phyloP scores from a whole-genome alignment of 1,140 invertebrate species.

The Protaetia brevitarsis region DNA sequence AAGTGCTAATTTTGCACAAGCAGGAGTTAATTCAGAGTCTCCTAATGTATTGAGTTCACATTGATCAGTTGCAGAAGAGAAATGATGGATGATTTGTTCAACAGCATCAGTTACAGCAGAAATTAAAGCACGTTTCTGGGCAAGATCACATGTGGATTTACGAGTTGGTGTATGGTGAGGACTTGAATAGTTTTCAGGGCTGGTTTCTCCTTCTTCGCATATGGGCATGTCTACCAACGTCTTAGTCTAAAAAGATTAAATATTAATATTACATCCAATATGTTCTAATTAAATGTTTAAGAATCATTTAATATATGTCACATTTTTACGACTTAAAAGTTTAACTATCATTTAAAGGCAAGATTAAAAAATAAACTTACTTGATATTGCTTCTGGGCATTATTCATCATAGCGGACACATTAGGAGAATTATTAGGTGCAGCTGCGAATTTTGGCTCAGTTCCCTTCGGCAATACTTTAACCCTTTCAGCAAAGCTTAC shows the following conservation, averaged over 20 bases:
- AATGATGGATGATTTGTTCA: constrained; percentile 61
- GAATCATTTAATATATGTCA: too few relatives aligned
- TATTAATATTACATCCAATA: too few relatives aligned
- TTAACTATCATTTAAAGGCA: background rate
- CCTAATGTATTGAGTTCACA: constrained; percentile 55
- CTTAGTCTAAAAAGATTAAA: constrained; percentile 50
- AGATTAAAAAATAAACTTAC: background rate
- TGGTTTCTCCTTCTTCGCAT: constrained; percentile 59
- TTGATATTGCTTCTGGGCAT: constrained; percentile 47
- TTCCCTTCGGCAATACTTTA: constrained; percentile 31
- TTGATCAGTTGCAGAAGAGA: constrained; percentile 55
- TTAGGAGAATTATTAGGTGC: constrained; percentile 72
- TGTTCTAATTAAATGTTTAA: too few relatives aligned
- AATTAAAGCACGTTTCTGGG: constrained; percentile 53
- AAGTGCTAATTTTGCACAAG: constrained; percentile 67
- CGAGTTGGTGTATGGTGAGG: constrained; percentile 46
- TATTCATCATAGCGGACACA: constrained; percentile 57
- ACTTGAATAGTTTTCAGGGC: constrained; percentile 56
- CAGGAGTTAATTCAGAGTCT: constrained; percentile 56
- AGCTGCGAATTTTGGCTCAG: constrained; percentile 34
- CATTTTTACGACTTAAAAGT: too few relatives aligned
- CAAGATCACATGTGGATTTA: constrained; percentile 48
- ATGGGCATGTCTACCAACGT: constrained; percentile 59
- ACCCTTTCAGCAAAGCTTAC: constrained; percentile 64
- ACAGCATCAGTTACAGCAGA: constrained; percentile 65